phyloP scores from a whole-genome alignment of 1,140 invertebrate genomes.

The Pantala flavescens region DNA sequence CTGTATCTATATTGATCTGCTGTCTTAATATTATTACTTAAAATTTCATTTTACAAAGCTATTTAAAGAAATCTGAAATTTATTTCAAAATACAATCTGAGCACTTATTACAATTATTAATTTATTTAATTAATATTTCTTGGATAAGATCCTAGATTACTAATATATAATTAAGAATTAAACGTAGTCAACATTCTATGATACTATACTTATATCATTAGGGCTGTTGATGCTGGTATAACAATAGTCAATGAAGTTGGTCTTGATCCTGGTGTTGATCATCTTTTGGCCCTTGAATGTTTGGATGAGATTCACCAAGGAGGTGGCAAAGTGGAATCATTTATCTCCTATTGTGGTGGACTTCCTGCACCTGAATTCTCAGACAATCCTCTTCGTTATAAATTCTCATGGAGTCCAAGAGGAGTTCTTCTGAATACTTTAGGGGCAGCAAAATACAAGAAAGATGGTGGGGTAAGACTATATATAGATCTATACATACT shows the following conservation, averaged over 20 bases:
- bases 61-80: too few relatives aligned
- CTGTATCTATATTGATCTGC: too few relatives aligned
- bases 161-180: too few relatives aligned
- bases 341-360: constrained; percentile 94
- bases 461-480: constrained; percentile 65
- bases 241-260: constrained; percentile 52
- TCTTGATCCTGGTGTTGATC: constrained; percentile 95
- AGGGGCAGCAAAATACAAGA: constrained; percentile 75
- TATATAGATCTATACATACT: too few relatives aligned
- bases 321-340: constrained; percentile 80
- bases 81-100: too few relatives aligned
- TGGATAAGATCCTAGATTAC: too few relatives aligned
- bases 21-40: too few relatives aligned
- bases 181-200: too few relatives aligned
- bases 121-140: too few relatives aligned
- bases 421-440: constrained; percentile 85
- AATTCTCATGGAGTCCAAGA: constrained; percentile 94
- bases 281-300: constrained; percentile 92
- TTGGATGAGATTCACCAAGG: constrained; percentile 79
- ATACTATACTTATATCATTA: constrained; percentile 17
- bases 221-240: constrained; percentile 29
- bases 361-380: constrained; percentile 92
- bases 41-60: too few relatives aligned
- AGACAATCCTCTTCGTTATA: constrained; percentile 89
- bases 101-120: too few relatives aligned